These are phyloP conservation scores for Synanthedon myopaeformis DNA, from an alignment of 2,888 invertebrate species.

Conservation along the genomic window DNA sequence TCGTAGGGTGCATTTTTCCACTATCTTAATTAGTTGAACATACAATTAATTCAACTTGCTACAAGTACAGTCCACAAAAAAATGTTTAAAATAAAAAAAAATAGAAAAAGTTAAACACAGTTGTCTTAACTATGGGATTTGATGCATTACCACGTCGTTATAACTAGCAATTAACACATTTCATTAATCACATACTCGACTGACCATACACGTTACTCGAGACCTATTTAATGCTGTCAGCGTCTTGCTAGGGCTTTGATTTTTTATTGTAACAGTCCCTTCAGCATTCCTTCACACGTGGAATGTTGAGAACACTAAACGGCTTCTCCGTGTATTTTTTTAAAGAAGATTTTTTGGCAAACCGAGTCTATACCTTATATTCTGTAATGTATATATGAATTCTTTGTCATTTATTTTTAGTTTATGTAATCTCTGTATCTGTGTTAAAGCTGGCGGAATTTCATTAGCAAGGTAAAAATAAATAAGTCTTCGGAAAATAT, in stretches of 20 bases:
- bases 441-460: no score
- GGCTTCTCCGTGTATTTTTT: constrained; percentile 2
- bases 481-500: no score
- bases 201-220: constrained; percentile 6
- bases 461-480: no score
- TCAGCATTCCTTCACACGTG: constrained; percentile 30
- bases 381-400: no score
- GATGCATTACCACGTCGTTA: background rate
- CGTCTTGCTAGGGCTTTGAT: constrained; percentile 1
- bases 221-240: constrained; percentile 6
- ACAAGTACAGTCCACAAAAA: no score
- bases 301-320: constrained; percentile 18
- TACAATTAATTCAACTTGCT: no score
- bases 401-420: no score
- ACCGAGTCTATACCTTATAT: background rate
- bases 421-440: no score
- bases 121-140: no score
- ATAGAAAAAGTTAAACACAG: no score
- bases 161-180: constrained; percentile 18
- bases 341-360: constrained; percentile 9
- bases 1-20: no score
- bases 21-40: no score
- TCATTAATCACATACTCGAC: constrained; percentile 17
- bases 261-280: background rate
- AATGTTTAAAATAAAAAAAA: background rate